Evolutionary conservation across 2,113 vertebrate genomes (phyloP), one percentile per base, ranked within the genome.

Genomic region (Microcebus griseorufus): DNA sequence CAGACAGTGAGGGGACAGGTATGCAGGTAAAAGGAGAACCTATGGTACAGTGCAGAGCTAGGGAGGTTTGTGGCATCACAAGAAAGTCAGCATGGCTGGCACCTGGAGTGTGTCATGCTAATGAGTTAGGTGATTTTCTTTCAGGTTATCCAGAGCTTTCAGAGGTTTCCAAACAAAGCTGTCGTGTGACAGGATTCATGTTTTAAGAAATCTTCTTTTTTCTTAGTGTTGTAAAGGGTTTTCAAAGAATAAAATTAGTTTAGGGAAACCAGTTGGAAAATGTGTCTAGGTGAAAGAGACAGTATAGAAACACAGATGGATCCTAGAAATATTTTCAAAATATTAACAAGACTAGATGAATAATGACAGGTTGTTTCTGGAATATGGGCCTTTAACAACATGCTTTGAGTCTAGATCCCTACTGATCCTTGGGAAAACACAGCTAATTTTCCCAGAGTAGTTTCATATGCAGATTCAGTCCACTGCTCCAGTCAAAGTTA

Each of bases 321-420:
- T 70, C 37, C 27, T 93, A 29, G 18, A 76, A 20, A 82, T 18
- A 42, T 39, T 92, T 48, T 37, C 12, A 6, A 39, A 55, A 76
- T 20, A 70, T 81, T 55, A 53, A 32, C 4, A 65, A 58, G 42
- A 81, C 14, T 53, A 70, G 51, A 12, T 73, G 76, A 80, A 70
- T 88, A 60, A 60, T 29, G 51, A 76, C 39, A 78, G 37, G 42
- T 11, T 83, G 0, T 32, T 83, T 87, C 67, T 95, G 45, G 92
- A 80, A 92, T 64, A 82, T 0, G 67, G 16, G 4, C 17, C 37
- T 82, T 89, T 69, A 48, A 88, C 5, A 80, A 42, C 20, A 78
- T 9, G 11, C 14, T 18, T 72, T 27, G 13, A 72, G 39, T 83
- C n/a, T 67, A 45, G 14, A 32, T 65, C 5, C 9, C 9, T 37